Conservation (phyloP, 2,888 invertebrate species). For the Rosalia funebris region DNA sequence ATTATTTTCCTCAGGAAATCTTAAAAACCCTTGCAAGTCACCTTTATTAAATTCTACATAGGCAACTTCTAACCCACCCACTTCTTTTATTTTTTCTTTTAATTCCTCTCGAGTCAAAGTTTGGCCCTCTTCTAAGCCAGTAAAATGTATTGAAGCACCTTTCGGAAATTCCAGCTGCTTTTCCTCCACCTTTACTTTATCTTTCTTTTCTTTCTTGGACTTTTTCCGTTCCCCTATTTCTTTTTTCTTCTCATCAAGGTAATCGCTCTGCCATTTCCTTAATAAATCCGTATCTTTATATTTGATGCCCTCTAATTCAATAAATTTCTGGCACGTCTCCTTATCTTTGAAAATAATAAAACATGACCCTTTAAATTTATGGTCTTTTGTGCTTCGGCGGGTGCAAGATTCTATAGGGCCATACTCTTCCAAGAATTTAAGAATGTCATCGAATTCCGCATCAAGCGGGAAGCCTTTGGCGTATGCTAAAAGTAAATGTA, state of each 20-base stretch:
- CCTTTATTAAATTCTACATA: constrained; percentile 83
- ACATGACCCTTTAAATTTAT: constrained; percentile 90
- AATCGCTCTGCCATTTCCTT: constrained; percentile 77
- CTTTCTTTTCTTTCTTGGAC: constrained; percentile 68
- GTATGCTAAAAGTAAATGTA: constrained; percentile 75
- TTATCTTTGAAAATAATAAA: constrained; percentile 86
- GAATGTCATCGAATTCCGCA: constrained; percentile 72
- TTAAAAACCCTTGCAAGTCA: constrained; percentile 77
- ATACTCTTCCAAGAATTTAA: constrained; percentile 77
- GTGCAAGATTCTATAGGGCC: constrained; percentile 74
- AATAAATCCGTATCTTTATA: constrained; percentile 77
- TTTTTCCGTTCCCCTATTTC: constrained; percentile 69
- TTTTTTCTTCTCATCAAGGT: constrained; percentile 74
- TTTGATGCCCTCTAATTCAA: constrained; percentile 71
- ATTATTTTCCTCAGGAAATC: constrained; percentile 75
- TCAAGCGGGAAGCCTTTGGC: constrained; percentile 86
- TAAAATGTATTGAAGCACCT: constrained; percentile 79
- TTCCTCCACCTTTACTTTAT: constrained; percentile 56
- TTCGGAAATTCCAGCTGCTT: constrained; percentile 71
- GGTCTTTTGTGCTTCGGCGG: constrained; percentile 71
- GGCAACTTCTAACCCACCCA: constrained; percentile 72
- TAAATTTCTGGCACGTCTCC: constrained; percentile 83
- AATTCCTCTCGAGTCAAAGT: constrained; percentile 72
- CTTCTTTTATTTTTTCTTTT: constrained; percentile 73
- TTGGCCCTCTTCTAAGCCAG: constrained; percentile 68